Percentiles rank a stretch among this genome's conserved stretches.
Conservation (phyloP, 2,888 invertebrate species). For the Drosophila limbata region DNA sequence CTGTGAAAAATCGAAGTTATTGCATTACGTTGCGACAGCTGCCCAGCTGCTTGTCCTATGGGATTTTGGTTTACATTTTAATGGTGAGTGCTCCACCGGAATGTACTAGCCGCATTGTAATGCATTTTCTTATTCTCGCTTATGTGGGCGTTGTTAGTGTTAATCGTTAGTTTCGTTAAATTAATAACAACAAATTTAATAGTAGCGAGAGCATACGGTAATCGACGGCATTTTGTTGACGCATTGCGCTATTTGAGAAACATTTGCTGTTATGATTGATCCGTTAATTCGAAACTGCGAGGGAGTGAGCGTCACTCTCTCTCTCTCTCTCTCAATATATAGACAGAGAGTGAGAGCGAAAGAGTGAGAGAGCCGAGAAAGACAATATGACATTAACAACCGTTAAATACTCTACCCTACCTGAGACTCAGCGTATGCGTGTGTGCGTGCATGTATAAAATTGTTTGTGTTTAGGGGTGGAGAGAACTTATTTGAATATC, state of each 20-base stretch:
- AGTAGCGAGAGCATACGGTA: slow-evolving; percentile 54
- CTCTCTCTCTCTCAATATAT: not conserved
- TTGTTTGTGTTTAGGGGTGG: slow-evolving; percentile 4
- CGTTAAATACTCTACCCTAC: slow-evolving; percentile 36
- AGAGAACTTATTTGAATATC: slow-evolving; percentile 25
- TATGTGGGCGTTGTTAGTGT: slow-evolving; percentile 44
- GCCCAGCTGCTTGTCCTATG: slow-evolving; percentile 54
- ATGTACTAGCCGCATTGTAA: slow-evolving; percentile 30
- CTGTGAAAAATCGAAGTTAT: slow-evolving; percentile 80
- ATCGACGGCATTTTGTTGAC: slow-evolving; percentile 71
- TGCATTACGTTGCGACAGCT: slow-evolving; percentile 76
- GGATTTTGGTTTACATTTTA: slow-evolving; percentile 40
- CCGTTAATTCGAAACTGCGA: slow-evolving; percentile 69
- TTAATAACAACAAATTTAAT: slow-evolving; percentile 46
- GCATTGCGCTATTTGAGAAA: slow-evolving; percentile 49
- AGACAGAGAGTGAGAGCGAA: not conserved
- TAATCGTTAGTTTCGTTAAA: slow-evolving; percentile 27
- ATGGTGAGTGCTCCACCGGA: slow-evolving; percentile 63
- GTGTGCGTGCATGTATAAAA: slow-evolving; percentile 1
- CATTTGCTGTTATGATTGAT: slow-evolving; percentile 73
- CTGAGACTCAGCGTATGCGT: not conserved
- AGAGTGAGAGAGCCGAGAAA: slow-evolving; percentile 21
- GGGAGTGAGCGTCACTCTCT: slow-evolving; percentile 29
- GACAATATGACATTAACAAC: slow-evolving; percentile 19
- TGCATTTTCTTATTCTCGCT: not conserved